Base-by-base conservation (phyloP, 2,113 vertebrate genomes). In the Chaetops frenatus region DNA sequence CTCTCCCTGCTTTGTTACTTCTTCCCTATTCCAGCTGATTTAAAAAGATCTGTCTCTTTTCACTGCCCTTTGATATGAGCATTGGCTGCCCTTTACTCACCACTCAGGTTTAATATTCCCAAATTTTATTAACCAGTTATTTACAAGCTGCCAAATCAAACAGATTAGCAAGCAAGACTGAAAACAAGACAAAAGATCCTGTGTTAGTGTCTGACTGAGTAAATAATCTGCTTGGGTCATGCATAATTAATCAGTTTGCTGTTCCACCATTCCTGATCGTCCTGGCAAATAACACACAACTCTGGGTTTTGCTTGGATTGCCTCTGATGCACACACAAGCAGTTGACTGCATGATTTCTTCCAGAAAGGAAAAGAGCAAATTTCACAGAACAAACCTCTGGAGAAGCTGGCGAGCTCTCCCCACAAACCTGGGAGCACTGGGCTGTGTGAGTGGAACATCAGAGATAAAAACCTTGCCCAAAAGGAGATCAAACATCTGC, bases 171-270 rank as follows among this genome's bases (percentile, higher is more conserved):
- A 84, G 31, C 65, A 87, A 92, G 90, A 85, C 74, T 72, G 66
- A 65, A 94, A 96, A 88, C 74, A 95, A 95, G 78, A 95, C 61
- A 90, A 94, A 90, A 93, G 92, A 92, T 81, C 76, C 91, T 45
- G 42, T 60, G 76, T 71, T 66, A 66, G 64, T 90, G 86, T 92
- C 94, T 96, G 58, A 29, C 91, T 88, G 96, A 92, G 95, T 95
- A 97, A 97, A 98, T 96, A 96, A 92, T 93, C 95, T 95, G 91
- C 88, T 86, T 48, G 72, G 36, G 78, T 86, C 90, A 92, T 87
- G 85, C 88, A 90, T 94, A 96, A 96, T 97, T 97, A 97, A 97
- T 96, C 94, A 96, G 50, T 89, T 92, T 95, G 94, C 69, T 88
- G 25, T 94, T 98, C 71, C 58, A 19, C 86, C 90, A 74, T 28